Conservation (phyloP, 2,113 vertebrate genomes). For the Piprites chloris region DNA sequence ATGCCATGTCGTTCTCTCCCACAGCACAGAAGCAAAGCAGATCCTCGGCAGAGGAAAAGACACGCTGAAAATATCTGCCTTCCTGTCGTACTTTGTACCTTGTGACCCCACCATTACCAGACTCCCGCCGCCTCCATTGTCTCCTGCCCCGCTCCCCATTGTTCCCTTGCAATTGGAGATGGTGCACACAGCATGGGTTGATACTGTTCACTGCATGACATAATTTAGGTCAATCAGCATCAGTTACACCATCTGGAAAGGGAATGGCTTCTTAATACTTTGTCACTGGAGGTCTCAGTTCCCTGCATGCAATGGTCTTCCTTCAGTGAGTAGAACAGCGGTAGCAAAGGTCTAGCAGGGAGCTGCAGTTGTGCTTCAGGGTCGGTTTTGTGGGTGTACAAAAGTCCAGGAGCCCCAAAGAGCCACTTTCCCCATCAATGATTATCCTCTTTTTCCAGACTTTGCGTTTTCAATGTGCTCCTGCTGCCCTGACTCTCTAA, state of each 20-base stretch:
- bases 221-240: conserved; percentile 57
- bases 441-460: neutral
- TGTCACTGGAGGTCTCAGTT: neutral
- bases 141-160: neutral
- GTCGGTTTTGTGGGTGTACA: neutral
- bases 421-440: neutral
- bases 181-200: conserved; percentile 16
- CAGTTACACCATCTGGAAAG: conserved; percentile 49
- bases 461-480: neutral
- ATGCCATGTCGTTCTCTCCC: rapidly evolving
- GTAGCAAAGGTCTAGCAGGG: neutral
- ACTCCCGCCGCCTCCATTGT: neutral
- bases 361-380: neutral
- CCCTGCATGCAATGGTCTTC: neutral
- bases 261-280: conserved; percentile 11
- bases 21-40: neutral
- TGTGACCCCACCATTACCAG: neutral
- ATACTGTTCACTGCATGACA: neutral
- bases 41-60: neutral
- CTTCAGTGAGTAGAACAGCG: neutral
- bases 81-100: neutral
- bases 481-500: neutral
- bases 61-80: neutral
- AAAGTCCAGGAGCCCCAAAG: neutral
- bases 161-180: conserved; percentile 10